These are phyloP conservation scores for Tetropium fuscum DNA, from an alignment of 2,888 invertebrate species.

Conservation along the genomic window DNA sequence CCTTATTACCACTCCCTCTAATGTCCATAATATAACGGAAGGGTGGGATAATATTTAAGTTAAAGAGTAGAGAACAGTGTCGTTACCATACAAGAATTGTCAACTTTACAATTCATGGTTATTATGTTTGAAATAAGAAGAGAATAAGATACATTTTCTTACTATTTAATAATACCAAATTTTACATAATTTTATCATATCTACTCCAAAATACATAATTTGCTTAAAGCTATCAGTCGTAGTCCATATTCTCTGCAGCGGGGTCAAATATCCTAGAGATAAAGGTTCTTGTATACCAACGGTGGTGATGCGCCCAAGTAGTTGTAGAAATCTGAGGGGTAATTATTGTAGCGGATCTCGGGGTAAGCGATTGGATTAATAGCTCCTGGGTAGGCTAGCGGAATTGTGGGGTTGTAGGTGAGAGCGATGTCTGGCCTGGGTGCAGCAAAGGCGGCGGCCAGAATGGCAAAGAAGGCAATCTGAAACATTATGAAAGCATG, in stretches of 20 bases:
- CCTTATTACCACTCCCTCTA: no score
- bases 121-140: neutral
- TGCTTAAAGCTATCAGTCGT: slow-evolving; percentile 41
- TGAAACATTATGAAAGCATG: no score
- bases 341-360: slow-evolving; percentile 36
- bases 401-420: slow-evolving; percentile 36
- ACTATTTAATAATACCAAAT: slow-evolving; percentile 10
- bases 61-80: neutral
- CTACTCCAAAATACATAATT: slow-evolving; percentile 23
- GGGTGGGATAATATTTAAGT: no score
- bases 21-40: no score
- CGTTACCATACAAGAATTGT: neutral
- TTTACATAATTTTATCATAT: slow-evolving; percentile 15
- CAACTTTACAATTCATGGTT: no score
- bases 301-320: slow-evolving; percentile 36
- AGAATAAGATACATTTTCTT: neutral
- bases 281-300: slow-evolving; percentile 43
- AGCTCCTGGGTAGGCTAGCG: slow-evolving; percentile 36
- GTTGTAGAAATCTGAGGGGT: slow-evolving; percentile 40
- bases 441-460: slow-evolving; percentile 70
- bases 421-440: slow-evolving; percentile 62
- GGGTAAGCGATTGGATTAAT: slow-evolving; percentile 32
- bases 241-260: slow-evolving; percentile 28
- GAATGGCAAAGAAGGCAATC: slow-evolving; percentile 70
- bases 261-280: slow-evolving; percentile 26